These are phyloP conservation scores for Sebastes trivittatus DNA, from an alignment of 2,797 vertebrate species.

Conservation along the genomic window DNA sequence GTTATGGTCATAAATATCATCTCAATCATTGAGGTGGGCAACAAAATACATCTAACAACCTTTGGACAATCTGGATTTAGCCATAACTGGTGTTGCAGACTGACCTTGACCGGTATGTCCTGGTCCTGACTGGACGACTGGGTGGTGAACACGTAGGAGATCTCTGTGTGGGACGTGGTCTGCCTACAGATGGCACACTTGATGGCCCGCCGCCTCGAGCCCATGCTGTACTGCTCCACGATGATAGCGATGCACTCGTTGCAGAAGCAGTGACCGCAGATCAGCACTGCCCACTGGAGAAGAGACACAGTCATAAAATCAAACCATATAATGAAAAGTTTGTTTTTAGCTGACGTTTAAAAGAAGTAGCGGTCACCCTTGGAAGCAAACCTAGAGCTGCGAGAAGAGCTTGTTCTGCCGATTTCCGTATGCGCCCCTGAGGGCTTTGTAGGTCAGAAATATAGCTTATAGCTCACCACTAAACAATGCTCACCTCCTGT, in stretches of 20 bases:
- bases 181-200: constrained; percentile 98
- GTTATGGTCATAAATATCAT: not conserved
- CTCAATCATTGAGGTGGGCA: not conserved
- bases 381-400: no score
- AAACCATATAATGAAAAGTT: not conserved
- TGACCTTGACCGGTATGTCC: constrained; percentile 95
- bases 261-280: constrained; percentile 97
- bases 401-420: no score
- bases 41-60: not conserved
- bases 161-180: constrained; percentile 94
- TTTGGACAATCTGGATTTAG: not conserved
- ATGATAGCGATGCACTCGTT: constrained; percentile 97
- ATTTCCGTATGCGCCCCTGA: no score
- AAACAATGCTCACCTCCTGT: constrained; percentile 87
- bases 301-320: not conserved
- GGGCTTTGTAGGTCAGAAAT: not conserved
- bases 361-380: no score
- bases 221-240: constrained; percentile 96
- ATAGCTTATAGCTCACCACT: not conserved
- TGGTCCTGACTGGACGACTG: constrained; percentile 88
- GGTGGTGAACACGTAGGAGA: constrained; percentile 97
- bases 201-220: constrained; percentile 90
- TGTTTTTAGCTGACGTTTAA: not conserved
- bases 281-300: constrained; percentile 95
- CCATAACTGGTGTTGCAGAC: not conserved